Base-by-base conservation (phyloP, 1,140 invertebrate species). In the Atopsyche davidsoni region DNA sequence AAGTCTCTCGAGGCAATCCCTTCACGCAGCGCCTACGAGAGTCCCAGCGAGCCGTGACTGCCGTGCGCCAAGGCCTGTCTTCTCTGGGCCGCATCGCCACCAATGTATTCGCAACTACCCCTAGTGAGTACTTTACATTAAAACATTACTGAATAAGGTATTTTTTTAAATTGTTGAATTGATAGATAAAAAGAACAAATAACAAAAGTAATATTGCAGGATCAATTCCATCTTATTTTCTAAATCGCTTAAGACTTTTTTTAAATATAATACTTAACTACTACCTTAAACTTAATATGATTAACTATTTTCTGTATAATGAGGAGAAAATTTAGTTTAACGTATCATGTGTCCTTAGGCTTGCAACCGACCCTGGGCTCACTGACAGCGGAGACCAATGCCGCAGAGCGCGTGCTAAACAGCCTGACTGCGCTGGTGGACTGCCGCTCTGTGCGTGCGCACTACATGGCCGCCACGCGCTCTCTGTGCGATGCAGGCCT, bases 401-500 rank as follows among this genome's bases (percentile, higher is more conserved):
- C 76, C 35, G 79, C 83, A 28, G 83, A 86, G 59, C 66, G 76
- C 4, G 62, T 77, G 43, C 64, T 79, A 2, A 77, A 75, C 38
- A 68, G 69, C 39, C 62, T 73, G 24, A 81, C 83, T 9, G 78
- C 83, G 3, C 71, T 87, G 34, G 79, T 92, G 1, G 87, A 92
- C 59, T 92, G 89, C 65, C 82, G 83, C 54, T 79, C 77, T 35
- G 75, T 91, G 36, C 83, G 92, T 62, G 79, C 83, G 1, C 84
- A 89, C 65, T 92, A 92, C 64, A 75, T 85, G 51, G 76, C 80
- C 35, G 86, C 82, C 11, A 79, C 87, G 2, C 75, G 82, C 35
- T 83, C 85, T 9, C 76, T 88, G 2, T 94, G 90, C 65, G 85
- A 89, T 61, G 80, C 84, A 13, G 86, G 87, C 39, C 62, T 94